A percentile compares a stretch with the other conserved stretches of the same genome.
These are phyloP conservation scores for Plagodis dolabraria DNA, from an alignment of 2,888 invertebrate genomes.

Conservation along the genomic window DNA sequence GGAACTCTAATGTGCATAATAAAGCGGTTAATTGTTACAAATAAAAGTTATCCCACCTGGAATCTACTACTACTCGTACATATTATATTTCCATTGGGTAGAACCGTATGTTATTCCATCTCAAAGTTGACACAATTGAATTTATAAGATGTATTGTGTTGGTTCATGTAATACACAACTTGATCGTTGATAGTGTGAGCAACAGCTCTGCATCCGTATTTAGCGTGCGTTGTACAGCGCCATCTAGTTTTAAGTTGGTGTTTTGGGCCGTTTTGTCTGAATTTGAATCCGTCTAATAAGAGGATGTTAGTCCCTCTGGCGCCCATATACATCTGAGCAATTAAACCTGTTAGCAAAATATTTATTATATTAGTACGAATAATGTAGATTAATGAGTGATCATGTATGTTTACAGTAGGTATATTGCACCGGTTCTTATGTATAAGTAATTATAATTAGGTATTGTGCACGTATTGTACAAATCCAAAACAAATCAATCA, in stretches of 20 bases:
- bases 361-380: no score
- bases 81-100: no score
- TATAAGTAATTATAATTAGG: no score
- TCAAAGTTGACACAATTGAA: not conserved
- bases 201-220: constrained; percentile 50
- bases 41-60: no score
- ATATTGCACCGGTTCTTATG: no score
- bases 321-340: constrained; percentile 15
- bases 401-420: no score
- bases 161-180: constrained; percentile 15
- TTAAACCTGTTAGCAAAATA: constrained; percentile 25
- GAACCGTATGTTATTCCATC: not conserved
- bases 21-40: no score
- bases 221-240: constrained; percentile 53
- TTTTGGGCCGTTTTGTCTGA: constrained; percentile 38
- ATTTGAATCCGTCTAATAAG: constrained; percentile 42
- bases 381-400: no score
- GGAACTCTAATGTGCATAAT: no score
- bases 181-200: constrained; percentile 40
- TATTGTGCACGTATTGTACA: no score
- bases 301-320: constrained; percentile 43
- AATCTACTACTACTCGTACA: no score
- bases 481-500: no score
- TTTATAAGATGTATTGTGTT: constrained; percentile 1
- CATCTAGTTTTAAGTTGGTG: constrained; percentile 44